Evolutionary conservation across 1,140 invertebrate species (phyloP).

Genomic region (Scaptomyza montana): DNA sequence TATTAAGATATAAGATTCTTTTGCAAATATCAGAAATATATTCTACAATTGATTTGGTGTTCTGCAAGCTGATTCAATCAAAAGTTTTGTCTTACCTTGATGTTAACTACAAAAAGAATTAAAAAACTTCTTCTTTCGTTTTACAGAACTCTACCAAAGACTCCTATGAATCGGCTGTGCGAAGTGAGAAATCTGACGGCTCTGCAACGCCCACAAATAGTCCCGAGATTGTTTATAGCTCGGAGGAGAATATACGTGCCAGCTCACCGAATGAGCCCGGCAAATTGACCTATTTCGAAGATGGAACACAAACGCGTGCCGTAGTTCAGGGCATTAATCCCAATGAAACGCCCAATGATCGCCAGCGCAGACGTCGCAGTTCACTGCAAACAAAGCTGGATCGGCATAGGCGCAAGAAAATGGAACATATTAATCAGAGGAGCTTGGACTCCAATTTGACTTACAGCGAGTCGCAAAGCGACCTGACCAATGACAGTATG

Average conservation of each 20-base stretch:
- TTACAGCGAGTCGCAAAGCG: slow-evolving; percentile 68
- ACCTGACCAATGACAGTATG: slow-evolving; percentile 76
- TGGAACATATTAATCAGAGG: slow-evolving; percentile 84
- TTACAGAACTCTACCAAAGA: slow-evolving; percentile 79
- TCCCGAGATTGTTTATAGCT: slow-evolving; percentile 77
- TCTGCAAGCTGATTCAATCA: too few species aligned
- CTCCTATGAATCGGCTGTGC: slow-evolving; percentile 82
- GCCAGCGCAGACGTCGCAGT: slow-evolving; percentile 86
- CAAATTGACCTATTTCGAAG: slow-evolving; percentile 77
- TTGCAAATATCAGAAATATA: too few species aligned
- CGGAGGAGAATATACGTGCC: slow-evolving; percentile 76
- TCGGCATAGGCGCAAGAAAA: slow-evolving; percentile 87
- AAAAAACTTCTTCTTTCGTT: neutral
- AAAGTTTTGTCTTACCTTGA: too few species aligned
- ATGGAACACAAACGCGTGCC: slow-evolving; percentile 62
- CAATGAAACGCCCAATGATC: slow-evolving; percentile 69
- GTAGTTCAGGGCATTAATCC: slow-evolving; percentile 70
- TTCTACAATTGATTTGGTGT: too few species aligned
- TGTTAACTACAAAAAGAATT: too few species aligned
- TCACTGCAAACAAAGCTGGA: slow-evolving; percentile 90
- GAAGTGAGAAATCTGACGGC: slow-evolving; percentile 80
- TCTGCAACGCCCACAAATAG: slow-evolving; percentile 66
- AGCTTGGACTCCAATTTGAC: slow-evolving; percentile 64
- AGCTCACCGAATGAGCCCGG: slow-evolving; percentile 78
- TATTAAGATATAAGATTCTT: too few species aligned